These are phyloP conservation scores for Furnarius figulus DNA, from an alignment of 2,113 vertebrate genomes.

Conservation along the genomic window DNA sequence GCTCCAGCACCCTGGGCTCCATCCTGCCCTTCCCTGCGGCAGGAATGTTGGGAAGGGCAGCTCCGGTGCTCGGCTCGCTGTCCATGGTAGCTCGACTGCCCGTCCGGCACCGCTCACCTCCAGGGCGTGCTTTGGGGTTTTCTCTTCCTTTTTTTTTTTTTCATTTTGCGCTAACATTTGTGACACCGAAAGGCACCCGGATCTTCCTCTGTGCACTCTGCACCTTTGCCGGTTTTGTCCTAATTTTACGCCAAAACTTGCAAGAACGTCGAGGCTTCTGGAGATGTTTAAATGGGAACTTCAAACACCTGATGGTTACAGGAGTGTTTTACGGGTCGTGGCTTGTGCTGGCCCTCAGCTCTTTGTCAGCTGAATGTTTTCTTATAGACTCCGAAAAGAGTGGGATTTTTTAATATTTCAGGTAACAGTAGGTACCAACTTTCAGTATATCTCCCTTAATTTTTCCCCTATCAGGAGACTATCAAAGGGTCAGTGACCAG, in stretches of 20 bases:
- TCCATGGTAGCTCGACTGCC: conserved; percentile 6
- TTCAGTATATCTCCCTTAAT: background rate
- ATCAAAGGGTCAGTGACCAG: background rate
- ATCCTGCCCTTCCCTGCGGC: background rate
- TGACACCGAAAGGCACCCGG: background rate
- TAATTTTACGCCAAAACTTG: background rate
- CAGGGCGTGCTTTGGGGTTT: rapidly evolving
- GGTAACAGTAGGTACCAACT: background rate
- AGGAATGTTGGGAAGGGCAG: rapidly evolving
- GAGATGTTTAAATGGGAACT: background rate
- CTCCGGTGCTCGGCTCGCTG: background rate
- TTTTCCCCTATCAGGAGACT: background rate
- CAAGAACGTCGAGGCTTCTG: rapidly evolving
- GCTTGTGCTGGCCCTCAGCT: background rate
- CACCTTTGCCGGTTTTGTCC: background rate
- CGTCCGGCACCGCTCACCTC: background rate
- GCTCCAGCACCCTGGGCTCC: background rate
- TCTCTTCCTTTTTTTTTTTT: background rate
- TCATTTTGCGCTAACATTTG: background rate
- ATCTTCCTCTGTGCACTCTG: background rate
- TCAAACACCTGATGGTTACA: rapidly evolving
- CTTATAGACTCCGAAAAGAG: background rate
- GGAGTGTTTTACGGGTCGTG: background rate
- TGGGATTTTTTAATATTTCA: background rate
- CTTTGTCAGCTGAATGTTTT: background rate